These are phyloP conservation scores for Octodon degus DNA, from an alignment of 2,113 vertebrate species.

Conservation along the genomic window DNA sequence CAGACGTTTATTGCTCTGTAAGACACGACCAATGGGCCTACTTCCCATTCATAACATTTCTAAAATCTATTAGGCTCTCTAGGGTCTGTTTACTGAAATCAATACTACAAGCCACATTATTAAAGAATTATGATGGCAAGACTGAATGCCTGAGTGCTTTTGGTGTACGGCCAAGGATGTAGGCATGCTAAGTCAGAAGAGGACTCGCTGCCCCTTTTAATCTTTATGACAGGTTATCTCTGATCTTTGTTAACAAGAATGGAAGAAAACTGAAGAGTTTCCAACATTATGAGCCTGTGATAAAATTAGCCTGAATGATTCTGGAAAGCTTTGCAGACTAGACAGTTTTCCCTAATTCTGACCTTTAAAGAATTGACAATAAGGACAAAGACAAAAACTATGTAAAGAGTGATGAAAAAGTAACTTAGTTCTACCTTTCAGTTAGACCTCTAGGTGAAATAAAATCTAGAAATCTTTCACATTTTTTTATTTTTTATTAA, in stretches of 20 bases:
- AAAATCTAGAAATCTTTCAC: neutral
- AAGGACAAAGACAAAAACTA: neutral
- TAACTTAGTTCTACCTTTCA: neutral
- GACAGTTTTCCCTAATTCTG: neutral
- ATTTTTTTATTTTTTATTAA: no score
- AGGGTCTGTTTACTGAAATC: slow-evolving; percentile 70
- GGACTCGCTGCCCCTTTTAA: slow-evolving; percentile 25
- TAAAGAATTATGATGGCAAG: slow-evolving; percentile 66
- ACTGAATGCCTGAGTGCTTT: slow-evolving; percentile 65
- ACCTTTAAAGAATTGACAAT: neutral
- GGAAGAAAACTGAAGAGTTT: neutral
- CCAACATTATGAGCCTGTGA: neutral
- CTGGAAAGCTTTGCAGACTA: neutral
- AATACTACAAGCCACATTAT: slow-evolving; percentile 73
- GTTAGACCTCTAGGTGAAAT: neutral
- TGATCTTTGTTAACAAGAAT: neutral
- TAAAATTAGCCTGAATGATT: neutral
- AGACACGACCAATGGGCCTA: slow-evolving; percentile 49
- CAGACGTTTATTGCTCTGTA: slow-evolving; percentile 52
- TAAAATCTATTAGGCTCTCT: slow-evolving; percentile 65
- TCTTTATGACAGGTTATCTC: slow-evolving; percentile 24
- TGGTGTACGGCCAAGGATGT: slow-evolving; percentile 56
- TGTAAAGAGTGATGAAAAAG: neutral
- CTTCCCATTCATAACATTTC: slow-evolving; percentile 69
- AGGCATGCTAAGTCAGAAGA: slow-evolving; percentile 57